Evolutionary conservation across 2,797 vertebrate genomes (phyloP).

Genomic region (Pseudotriccus pelzelni): DNA sequence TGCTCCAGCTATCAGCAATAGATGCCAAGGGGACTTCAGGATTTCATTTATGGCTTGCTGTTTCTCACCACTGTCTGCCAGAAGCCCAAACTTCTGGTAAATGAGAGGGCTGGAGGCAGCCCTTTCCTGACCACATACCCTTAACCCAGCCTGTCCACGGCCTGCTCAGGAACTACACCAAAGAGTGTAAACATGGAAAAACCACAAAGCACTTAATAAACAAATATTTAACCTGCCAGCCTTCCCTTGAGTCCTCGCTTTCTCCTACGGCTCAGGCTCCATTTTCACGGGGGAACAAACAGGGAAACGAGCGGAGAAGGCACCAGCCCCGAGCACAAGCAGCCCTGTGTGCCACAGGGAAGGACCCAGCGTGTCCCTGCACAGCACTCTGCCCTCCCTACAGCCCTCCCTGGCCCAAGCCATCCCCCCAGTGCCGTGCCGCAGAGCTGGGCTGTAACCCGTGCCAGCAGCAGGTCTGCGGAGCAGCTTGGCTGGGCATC

Average conservation of each 20-base stretch:
- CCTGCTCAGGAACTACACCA: neutral
- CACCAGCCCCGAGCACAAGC: accelerated
- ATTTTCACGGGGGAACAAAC: neutral
- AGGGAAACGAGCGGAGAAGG: neutral
- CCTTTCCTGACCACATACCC: neutral
- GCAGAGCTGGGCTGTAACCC: neutral
- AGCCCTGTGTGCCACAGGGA: neutral
- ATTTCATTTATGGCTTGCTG: neutral
- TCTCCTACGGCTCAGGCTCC: too few species aligned
- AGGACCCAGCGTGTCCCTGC: neutral
- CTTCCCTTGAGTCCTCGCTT: neutral
- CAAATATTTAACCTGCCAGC: neutral
- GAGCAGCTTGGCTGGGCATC: neutral
- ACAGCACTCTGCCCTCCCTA: neutral
- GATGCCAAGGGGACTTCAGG: neutral
- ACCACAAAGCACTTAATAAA: neutral
- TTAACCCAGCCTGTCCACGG: neutral
- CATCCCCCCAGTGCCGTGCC: accelerated
- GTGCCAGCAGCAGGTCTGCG: neutral
- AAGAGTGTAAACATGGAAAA: neutral
- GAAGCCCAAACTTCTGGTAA: neutral
- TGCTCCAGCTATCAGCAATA: neutral
- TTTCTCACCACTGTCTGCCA: neutral
- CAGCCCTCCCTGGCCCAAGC: neutral
- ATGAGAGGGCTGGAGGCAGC: neutral